Percentiles rank a stretch among this genome's conserved stretches.
Conservation (phyloP, 2,888 invertebrate genomes). For the Caenorhabditis sulstoni region DNA sequence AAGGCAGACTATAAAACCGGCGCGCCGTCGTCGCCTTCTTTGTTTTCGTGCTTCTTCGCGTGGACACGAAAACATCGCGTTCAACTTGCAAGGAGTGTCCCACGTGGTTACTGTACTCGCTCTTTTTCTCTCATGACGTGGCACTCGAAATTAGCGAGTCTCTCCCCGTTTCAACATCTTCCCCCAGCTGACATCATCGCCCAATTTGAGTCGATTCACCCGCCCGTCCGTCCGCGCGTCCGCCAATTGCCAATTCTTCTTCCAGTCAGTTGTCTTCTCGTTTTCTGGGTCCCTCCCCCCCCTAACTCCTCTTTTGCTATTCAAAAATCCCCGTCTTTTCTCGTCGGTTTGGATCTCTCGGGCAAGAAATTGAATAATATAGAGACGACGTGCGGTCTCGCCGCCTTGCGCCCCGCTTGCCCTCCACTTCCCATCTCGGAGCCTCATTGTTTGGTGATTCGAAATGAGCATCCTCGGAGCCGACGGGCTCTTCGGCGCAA, state of each 20-base stretch:
- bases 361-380: constrained; percentile 52
- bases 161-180: constrained; percentile 11
- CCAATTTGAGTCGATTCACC: constrained; percentile 43
- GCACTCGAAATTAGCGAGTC: constrained; percentile 1
- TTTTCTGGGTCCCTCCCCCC: constrained; percentile 12
- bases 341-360: constrained; percentile 25
- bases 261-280: constrained; percentile 13
- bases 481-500: constrained; percentile 40
- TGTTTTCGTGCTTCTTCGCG: constrained; percentile 9
- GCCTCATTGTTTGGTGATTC: constrained; percentile 50
- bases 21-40: constrained; percentile 10
- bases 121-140: neutral
- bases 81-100: neutral
- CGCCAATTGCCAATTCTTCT: constrained; percentile 19
- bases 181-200: constrained; percentile 30
- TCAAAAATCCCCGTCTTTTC: constrained; percentile 31
- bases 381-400: constrained; percentile 22
- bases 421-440: constrained; percentile 8
- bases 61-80: neutral
- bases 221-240: constrained; percentile 1
- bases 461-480: constrained; percentile 39
- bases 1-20: constrained; percentile 25
- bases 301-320: constrained; percentile 10
- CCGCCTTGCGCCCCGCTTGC: constrained; percentile 12
- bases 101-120: constrained; percentile 25